These are phyloP conservation scores for Scaptomyza caliginosa DNA, from an alignment of 2,888 invertebrate genomes.

Conservation along the genomic window DNA sequence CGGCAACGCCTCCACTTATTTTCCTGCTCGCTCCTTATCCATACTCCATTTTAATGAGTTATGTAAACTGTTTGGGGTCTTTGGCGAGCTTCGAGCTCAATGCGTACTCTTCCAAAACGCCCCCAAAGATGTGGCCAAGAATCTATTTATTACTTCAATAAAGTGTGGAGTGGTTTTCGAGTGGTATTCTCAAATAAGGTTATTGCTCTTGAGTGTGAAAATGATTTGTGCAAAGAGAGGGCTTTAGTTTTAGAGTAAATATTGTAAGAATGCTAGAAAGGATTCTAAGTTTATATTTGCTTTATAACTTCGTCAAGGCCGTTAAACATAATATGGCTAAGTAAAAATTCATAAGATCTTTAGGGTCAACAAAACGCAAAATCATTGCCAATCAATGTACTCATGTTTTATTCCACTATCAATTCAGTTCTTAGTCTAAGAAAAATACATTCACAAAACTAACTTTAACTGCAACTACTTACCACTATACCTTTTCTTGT, in stretches of 20 bases:
- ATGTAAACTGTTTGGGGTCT: constrained; percentile 63
- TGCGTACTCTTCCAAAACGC: constrained; percentile 10
- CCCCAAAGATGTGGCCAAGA: constrained; percentile 6
- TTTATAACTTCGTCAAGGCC: neutral
- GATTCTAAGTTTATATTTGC: neutral
- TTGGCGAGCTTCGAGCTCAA: constrained; percentile 12
- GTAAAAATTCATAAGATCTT: constrained; percentile 12
- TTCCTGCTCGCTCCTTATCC: constrained; percentile 7
- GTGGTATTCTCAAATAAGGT: neutral
- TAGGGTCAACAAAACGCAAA: neutral
- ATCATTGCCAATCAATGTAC: constrained; percentile 6
- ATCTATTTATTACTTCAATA: constrained; percentile 38
- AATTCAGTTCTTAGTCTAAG: neutral
- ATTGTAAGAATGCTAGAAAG: neutral
- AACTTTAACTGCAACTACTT: constrained; percentile 22
- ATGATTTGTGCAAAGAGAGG: neutral
- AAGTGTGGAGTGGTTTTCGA: neutral
- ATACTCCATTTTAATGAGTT: constrained; percentile 68
- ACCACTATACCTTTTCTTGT: constrained; percentile 12
- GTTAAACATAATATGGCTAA: neutral
- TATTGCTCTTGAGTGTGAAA: neutral
- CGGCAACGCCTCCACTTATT: constrained; percentile 3
- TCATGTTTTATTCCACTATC: constrained; percentile 42
- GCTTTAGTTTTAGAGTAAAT: neutral
- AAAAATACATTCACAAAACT: constrained; percentile 31